Evolutionary conservation across 1,140 invertebrate species (phyloP).

Genomic region (Fopius arisanus): DNA sequence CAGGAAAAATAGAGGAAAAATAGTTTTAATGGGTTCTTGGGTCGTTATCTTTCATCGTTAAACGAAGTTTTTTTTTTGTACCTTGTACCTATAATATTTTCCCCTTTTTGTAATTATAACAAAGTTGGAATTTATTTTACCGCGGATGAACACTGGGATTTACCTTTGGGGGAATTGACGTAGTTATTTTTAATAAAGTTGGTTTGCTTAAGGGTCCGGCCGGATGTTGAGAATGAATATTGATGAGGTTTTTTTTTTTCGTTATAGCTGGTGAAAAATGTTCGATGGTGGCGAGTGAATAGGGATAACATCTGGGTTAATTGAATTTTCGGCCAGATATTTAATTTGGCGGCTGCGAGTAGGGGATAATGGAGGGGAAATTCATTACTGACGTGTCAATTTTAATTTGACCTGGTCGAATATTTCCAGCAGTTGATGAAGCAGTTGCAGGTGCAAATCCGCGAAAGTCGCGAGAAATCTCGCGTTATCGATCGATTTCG

Average conservation of each 20-base stretch:
- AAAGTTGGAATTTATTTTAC: neutral
- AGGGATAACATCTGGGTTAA: constrained; percentile 1
- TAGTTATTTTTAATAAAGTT: constrained; percentile 5
- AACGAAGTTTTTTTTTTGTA: neutral
- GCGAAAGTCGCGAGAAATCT: too few species aligned
- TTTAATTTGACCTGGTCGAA: neutral
- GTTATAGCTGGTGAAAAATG: neutral
- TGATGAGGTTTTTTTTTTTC: neutral
- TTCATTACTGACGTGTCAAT: neutral
- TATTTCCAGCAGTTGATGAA: too few species aligned
- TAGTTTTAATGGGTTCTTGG: neutral
- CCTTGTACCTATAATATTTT: neutral
- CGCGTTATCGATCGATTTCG: too few species aligned
- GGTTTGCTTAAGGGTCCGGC: neutral
- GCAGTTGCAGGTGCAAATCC: too few species aligned
- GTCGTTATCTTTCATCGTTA: constrained; percentile 11
- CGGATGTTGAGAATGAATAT: neutral
- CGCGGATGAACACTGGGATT: neutral
- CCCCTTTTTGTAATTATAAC: neutral
- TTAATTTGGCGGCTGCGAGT: neutral
- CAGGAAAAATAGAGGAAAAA: neutral
- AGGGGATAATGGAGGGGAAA: neutral
- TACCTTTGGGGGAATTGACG: neutral
- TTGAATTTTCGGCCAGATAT: neutral
- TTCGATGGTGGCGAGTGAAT: neutral